A percentile compares a stretch with the other conserved stretches of the same genome.
These are phyloP conservation scores for Uromys caudimaculatus DNA, from an alignment of 2,797 vertebrate genomes.

Conservation along the genomic window DNA sequence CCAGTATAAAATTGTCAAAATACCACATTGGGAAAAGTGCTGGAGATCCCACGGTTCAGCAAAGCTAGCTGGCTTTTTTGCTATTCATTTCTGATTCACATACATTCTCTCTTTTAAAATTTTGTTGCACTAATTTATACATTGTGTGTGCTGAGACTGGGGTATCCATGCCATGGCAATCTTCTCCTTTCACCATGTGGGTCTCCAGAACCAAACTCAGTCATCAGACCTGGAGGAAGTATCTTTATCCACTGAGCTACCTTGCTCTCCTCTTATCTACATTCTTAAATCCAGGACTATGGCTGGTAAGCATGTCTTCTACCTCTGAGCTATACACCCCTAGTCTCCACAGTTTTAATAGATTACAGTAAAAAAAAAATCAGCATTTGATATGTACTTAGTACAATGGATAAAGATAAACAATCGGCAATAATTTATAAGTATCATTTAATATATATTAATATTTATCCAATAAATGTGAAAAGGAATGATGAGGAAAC, in stretches of 20 bases:
- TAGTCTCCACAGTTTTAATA: conserved; percentile 2
- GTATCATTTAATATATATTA: conserved; percentile 42
- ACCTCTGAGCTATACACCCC: neutral
- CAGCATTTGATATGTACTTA: neutral
- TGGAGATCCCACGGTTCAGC: conserved; percentile 34
- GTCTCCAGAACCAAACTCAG: neutral
- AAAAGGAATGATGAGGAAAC: conserved; percentile 16
- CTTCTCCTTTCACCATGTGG: neutral
- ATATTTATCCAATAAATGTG: neutral
- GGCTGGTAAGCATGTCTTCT: neutral
- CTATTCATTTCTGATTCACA: conserved; percentile 43
- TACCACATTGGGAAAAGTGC: conserved; percentile 28
- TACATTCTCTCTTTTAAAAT: neutral
- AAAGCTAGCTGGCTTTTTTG: conserved; percentile 22
- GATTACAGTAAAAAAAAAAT: conserved; percentile 14
- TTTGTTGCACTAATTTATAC: neutral
- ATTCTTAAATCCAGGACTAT: neutral
- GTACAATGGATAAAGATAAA: neutral
- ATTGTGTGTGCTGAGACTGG: neutral
- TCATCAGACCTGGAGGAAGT: neutral
- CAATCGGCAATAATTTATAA: neutral
- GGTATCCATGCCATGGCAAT: neutral
- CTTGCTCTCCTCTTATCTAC: neutral
- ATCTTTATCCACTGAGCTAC: neutral
- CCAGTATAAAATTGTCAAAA: conserved; percentile 41